phyloP scores from a whole-genome alignment of 1,140 invertebrate genomes.

The Eurytemora carolleeae region DNA sequence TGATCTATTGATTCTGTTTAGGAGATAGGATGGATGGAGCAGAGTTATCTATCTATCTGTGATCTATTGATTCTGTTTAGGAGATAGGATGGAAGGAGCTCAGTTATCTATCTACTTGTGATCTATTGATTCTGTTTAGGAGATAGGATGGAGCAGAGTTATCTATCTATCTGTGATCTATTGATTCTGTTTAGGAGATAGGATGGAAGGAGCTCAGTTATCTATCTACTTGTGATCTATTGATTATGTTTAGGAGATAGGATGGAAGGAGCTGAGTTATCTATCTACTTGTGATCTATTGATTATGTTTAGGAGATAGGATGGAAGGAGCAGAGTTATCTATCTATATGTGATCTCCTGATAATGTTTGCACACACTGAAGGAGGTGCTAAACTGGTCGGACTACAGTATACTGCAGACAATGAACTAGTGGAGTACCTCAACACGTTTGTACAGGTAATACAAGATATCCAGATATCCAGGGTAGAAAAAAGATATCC shows the following conservation, averaged over 20 bases:
- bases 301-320: conserved; percentile 78
- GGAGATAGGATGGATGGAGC: conserved; percentile 40
- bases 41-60: background rate
- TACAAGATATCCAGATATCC: too few species aligned
- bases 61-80: too few species aligned
- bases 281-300: conserved; percentile 81
- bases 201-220: too few species aligned
- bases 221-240: too few species aligned
- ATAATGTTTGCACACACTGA: too few species aligned
- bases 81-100: too few species aligned
- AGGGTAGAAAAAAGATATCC: too few species aligned
- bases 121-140: too few species aligned
- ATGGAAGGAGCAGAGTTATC: background rate
- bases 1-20: conserved; percentile 85
- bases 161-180: conserved; percentile 80
- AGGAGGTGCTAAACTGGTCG: too few species aligned
- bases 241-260: too few species aligned
- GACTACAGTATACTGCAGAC: too few species aligned
- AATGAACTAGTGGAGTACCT: conserved; percentile 54
- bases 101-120: too few species aligned
- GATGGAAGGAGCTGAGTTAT: conserved; percentile 56
- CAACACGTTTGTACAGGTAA: conserved; percentile 75
- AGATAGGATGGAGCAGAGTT: conserved; percentile 54
- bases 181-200: conserved; percentile 86
- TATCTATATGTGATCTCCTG: background rate